Percentiles rank a stretch among this genome's conserved stretches.
phyloP scores from a whole-genome alignment of 2,888 invertebrate species.

The Agriotes lineatus region DNA sequence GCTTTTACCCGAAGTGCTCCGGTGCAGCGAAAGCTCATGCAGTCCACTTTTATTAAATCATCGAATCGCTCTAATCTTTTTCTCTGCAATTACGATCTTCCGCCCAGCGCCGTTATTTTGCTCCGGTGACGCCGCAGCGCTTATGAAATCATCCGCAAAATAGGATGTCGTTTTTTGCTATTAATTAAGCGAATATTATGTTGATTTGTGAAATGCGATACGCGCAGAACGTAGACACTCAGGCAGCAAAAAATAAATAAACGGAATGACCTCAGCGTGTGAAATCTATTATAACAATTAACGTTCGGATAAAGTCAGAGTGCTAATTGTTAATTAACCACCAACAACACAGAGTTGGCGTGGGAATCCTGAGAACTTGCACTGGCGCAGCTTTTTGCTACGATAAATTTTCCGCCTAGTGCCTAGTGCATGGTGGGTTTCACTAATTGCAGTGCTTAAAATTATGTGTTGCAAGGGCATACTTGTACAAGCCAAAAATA shows the following conservation, averaged over 20 bases:
- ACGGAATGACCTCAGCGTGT: constrained; percentile 53
- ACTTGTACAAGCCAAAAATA: no score
- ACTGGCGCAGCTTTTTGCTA: background rate
- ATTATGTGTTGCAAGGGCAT: no score
- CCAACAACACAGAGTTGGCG: constrained; percentile 51
- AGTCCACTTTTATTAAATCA: constrained; percentile 61
- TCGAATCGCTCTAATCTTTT: constrained; percentile 60
- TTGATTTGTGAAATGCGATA: constrained; percentile 44
- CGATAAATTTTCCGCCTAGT: no score
- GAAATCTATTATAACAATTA: constrained; percentile 53
- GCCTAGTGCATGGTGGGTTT: no score
- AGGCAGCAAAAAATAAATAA: constrained; percentile 52
- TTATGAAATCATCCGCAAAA: constrained; percentile 43
- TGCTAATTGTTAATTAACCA: constrained; percentile 55
- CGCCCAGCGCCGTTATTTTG: constrained; percentile 17
- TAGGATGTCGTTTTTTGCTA: constrained; percentile 35
- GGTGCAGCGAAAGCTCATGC: constrained; percentile 40
- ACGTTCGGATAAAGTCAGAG: constrained; percentile 52
- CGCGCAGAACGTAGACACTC: constrained; percentile 38
- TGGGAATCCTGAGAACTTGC: constrained; percentile 46
- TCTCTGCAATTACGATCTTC: constrained; percentile 46
- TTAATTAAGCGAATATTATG: constrained; percentile 43
- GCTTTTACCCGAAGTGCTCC: constrained; percentile 61
- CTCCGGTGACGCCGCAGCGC: background rate
- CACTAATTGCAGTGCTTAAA: no score